Base-by-base conservation (phyloP, 2,797 vertebrate genomes). In the Acipenser transmontanus region DNA sequence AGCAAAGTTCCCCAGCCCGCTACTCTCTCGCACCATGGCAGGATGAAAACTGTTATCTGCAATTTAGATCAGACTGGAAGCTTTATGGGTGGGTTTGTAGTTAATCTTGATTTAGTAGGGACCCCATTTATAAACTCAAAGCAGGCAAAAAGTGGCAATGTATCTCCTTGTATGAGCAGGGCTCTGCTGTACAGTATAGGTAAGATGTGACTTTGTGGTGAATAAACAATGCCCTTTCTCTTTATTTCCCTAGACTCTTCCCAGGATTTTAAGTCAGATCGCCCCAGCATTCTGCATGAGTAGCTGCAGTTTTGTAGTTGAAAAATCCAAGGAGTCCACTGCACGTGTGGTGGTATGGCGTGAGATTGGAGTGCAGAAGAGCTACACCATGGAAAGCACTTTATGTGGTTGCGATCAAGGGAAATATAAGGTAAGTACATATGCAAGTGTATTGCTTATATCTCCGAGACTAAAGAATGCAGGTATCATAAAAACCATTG, bases 301-400 rank as follows among this genome's bases (percentile, higher is more conserved):
- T 68, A 98, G 95, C 83, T 98, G 96, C 78, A 99, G 96, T 81
- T 99, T 99, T 71, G 96, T 99, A 9, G 97, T 99, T 71, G 97
- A 99, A 74, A 97, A 95, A 72, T 98, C 95, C 63, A 99, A 99
- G 78, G 95, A 98, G 78, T 92, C 97, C 10, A 98, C 97, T 1
- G 97, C 97, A 0, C 92, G 97, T 0, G 97, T 99, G 69, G 97
- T 99, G 63, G 95, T 99, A 2, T 99, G 97, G 97, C 86, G 94
- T 75, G 97, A 98, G 80, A 95, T 99, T 60, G 96, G 96, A 48
- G 95, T 98, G 6, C 93, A 97, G 54, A 93, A 94, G 74, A 98
- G 97, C 80, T 99, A 99, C 68, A 99, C 97, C 65, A 99, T 99
- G 96, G 97, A 99, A 83, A 99, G 96, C 80, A 98, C 97, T 0